Evolutionary conservation across 2,113 vertebrate genomes (phyloP), one percentile per base, ranked within the genome.

Genomic region (Brevimyrus niger): DNA sequence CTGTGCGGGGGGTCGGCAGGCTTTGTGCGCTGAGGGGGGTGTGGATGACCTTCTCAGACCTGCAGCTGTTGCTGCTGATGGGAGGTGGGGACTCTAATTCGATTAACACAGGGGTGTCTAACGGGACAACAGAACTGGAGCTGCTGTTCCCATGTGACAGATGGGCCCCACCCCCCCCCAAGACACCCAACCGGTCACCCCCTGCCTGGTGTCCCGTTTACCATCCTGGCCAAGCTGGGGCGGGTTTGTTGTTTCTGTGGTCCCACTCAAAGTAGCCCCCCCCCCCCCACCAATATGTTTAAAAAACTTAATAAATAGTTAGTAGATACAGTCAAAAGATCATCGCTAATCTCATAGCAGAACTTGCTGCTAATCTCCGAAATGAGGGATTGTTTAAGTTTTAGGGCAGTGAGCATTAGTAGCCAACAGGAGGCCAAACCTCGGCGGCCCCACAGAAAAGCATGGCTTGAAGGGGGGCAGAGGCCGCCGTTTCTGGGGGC

Each of bases 21-120:
- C 76, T 92, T 92, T 91, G 91, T 92, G 82, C 87, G 23, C 47
- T 89, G 73, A 89, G 46, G 90, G 90, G 90, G 87, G 89, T 89
- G 83, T 88, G 90, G 27, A 87, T 65, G 92, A 91, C 90, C 86
- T 88, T 69, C 89, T 69, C 50, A 86, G 92, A 89, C 91, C 76
- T 83, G 23, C 47, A 93, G 91, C 92, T 91, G 90, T 91, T 84
- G 42, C 13, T 47, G 89, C 86, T 38, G 46, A 61, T 47, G 73
- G 44, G 51, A 61, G n/a, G 86, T 80, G 38, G 38, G 58, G 23
- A 4, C 55, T 88, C 87, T 42, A 89, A 76, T 44, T 51, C 50
- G 8, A 89, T 89, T 90, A 80, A 44, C 69, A 46, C 73, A 53
- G 87, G 88, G 85, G 88, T 86, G 21, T 69, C 50, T 86, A 88